Percentiles rank a stretch among this genome's conserved stretches.
Evolutionary conservation across 2,113 vertebrate genomes (phyloP).

Genomic region (Bubo scandiacus): DNA sequence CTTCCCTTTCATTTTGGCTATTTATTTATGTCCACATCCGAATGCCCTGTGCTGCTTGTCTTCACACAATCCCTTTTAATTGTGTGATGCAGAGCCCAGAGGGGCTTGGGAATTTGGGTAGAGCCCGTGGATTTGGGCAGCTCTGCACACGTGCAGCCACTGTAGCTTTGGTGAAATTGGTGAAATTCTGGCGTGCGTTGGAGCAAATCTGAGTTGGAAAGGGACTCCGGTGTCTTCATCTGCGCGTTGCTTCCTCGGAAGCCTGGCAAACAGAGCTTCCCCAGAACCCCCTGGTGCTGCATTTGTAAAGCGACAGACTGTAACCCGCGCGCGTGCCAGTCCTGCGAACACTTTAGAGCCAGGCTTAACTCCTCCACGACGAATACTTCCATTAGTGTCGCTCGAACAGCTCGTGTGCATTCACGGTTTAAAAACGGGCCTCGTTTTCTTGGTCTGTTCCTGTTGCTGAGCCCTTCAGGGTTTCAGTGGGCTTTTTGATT

Average conservation of each 20-base stretch:
- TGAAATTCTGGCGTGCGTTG: background rate
- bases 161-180: background rate
- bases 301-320: background rate
- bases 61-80: slow-evolving; percentile 19
- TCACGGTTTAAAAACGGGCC: fast-evolving
- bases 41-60: slow-evolving; percentile 12
- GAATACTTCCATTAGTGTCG: background rate
- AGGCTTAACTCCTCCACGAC: fast-evolving
- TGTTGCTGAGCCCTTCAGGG: background rate
- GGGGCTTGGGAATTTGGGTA: background rate
- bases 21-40: slow-evolving; percentile 42
- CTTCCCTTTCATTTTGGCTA: slow-evolving; percentile 30
- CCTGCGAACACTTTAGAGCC: background rate
- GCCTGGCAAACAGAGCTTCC: background rate
- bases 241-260: background rate
- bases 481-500: background rate
- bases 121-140: background rate
- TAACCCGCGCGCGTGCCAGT: fast-evolving
- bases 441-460: background rate
- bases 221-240: background rate
- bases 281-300: background rate
- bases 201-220: background rate
- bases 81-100: background rate
- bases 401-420: fast-evolving
- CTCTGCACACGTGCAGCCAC: background rate